Base-by-base conservation (phyloP, 2,113 vertebrate genomes). In the Pelecanoides urinatrix region DNA sequence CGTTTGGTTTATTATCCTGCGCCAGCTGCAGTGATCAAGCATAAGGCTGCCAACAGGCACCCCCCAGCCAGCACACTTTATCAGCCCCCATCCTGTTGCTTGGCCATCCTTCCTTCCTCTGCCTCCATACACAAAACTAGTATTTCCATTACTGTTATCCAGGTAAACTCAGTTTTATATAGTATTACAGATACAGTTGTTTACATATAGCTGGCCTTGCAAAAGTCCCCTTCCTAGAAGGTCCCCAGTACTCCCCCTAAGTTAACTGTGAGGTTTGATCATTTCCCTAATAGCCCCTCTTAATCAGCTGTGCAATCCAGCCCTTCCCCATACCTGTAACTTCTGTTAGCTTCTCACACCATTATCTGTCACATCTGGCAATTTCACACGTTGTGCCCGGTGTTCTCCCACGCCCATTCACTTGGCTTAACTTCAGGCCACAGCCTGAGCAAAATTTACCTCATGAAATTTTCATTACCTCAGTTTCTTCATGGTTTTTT, bases 381-480 rank as follows among this genome's bases (percentile, higher is more conserved):
- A 10, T 14, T 62, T n/a, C 71, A 25, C n/a, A 36, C 9, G 0
- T 20, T 5, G 8, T 27, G 16, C 42, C 68, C 50, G 4, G 6
- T 52, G 47, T 34, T 76, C 40, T 76, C 45, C 47, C 34, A 27
- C 0, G 7, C 45, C 55, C 63, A 16, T 47, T 72, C 10, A 10
- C 25, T n/a, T 26, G 59, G 44, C n/a, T 58, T 56, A 34, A 65
- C 58, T 27, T 50, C 36, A 50, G 29, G 50, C 16, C 32, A 17
- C 10, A 13, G 36, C 16, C 36, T 34, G 16, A 58, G 23, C 42
- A 88, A 62, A 61, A 47, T 49, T 19, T 30, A 12, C 29, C 53
- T 75, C n/a, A 16, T 13, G 11, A 61, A 29, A n/a, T 11, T 61
- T 74, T 23, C 9, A 59, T 32, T 15, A 53, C n/a, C 52, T 86